Base-by-base conservation (phyloP, 2,113 vertebrate species). In the Ailuropoda melanoleuca region DNA sequence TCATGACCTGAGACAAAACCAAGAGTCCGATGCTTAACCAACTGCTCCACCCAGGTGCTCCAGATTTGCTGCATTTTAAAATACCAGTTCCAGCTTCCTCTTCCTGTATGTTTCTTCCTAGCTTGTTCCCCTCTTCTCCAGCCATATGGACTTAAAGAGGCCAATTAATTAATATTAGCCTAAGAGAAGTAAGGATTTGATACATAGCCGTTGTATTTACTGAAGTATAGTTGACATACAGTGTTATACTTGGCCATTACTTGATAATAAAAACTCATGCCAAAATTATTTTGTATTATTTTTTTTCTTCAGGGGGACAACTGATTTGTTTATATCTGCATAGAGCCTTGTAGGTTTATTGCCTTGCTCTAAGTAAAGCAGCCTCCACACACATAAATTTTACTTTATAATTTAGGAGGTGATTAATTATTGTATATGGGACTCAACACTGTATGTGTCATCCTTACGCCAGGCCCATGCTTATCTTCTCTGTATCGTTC, bases 81-180 rank as follows among this genome's bases (percentile, higher is more conserved):
- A 72, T 82, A n/a, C 12, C 46, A 19, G 8, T 39, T 34, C 31
- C 2, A 26, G 43, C 97, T 92, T 93, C 62, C 82, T 95, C 88
- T 96, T 94, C 88, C 60, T 91, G 11, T 72, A 8, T 82, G 19
- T 95, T 97, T 95, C 60, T 64, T 86, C 29, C 21, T 83, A 62
- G 13, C 50, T 39, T 66, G 21, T 88, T 84, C 74, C 29, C 64
- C 19, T 93, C n/a, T 81, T 90, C 24, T 68, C 17, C 5, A 92
- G 74, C 78, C 19, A 66, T 60, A 26, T 77, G 15, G 70, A 37
- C 62, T 78, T 80, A 86, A 82, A 29, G 89, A 95, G 29, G 74
- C 31, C 89, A 70, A 12, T 24, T 85, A 53, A 92, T 56, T 87
- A 62, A 66, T 53, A 53, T 46, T 86, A 87, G 48, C 55, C 39